Evolutionary conservation across 2,888 invertebrate species (phyloP).

Genomic region (Matsumyia berberina): DNA sequence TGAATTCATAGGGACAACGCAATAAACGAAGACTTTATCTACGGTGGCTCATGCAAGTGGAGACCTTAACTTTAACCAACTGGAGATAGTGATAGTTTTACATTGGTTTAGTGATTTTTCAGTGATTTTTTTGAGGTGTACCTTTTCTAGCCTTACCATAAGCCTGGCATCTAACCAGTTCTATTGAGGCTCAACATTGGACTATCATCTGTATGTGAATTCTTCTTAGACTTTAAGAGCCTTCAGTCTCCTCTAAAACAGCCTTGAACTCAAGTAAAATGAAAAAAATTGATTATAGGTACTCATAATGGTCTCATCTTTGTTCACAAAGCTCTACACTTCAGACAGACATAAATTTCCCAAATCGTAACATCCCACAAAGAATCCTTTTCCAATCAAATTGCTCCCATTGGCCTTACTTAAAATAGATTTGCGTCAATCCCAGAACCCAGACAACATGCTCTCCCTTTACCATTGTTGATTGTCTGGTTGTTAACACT

Average conservation of each 20-base stretch:
- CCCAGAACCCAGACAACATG: too few relatives aligned
- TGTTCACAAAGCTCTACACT: background rate
- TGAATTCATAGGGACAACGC: background rate
- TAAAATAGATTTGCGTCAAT: too few relatives aligned
- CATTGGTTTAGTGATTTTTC: too few relatives aligned
- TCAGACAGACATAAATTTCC: background rate
- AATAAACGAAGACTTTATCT: background rate
- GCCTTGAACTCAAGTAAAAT: too few relatives aligned
- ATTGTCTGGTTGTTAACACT: constrained; percentile 9
- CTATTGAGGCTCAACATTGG: too few relatives aligned
- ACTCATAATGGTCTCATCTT: background rate
- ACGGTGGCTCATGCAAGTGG: background rate
- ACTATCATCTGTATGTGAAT: too few relatives aligned
- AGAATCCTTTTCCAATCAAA: background rate
- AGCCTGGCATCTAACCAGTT: too few relatives aligned
- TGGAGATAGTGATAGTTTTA: background rate
- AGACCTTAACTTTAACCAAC: background rate
- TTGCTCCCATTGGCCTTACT: background rate
- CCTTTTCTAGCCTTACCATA: too few relatives aligned
- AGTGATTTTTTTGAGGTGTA: too few relatives aligned
- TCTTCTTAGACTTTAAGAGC: too few relatives aligned
- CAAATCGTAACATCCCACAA: background rate
- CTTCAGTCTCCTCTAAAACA: too few relatives aligned
- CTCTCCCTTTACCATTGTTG: constrained; percentile 1
- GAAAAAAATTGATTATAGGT: background rate